Conservation (phyloP, 2,113 vertebrate genomes). For the Pluvianellus socialis region DNA sequence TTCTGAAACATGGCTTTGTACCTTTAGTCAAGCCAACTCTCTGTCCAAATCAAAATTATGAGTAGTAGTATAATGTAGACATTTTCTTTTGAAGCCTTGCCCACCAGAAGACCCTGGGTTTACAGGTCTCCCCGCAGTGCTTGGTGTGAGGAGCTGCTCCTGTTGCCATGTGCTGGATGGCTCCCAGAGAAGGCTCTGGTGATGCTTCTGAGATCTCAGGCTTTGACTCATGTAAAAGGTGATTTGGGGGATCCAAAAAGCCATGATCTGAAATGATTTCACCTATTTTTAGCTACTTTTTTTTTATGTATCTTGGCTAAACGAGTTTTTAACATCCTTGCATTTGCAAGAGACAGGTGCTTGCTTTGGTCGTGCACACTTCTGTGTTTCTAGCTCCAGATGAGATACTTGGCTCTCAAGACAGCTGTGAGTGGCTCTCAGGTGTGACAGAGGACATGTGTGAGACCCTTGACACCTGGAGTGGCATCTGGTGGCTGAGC, state of each 20-base stretch:
- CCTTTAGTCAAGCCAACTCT: neutral
- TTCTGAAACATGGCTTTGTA: neutral
- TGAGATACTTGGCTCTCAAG: neutral
- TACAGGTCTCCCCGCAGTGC: neutral
- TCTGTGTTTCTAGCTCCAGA: accelerated
- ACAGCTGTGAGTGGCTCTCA: neutral
- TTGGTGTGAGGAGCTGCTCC: accelerated
- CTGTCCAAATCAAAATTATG: neutral
- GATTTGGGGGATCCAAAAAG: neutral
- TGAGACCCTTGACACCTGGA: neutral
- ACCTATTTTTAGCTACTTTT: neutral
- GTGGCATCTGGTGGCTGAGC: neutral
- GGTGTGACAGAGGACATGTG: neutral
- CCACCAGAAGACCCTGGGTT: neutral
- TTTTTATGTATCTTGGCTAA: neutral
- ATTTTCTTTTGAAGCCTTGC: neutral
- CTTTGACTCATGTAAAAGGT: neutral
- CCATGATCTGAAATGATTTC: neutral
- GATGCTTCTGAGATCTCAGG: neutral
- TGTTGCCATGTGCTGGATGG: accelerated
- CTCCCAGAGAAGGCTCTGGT: neutral
- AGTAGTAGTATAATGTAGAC: neutral
- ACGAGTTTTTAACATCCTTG: neutral
- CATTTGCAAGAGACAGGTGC: neutral
- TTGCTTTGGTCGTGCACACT: neutral